A percentile compares a stretch with the other conserved stretches of the same genome.
Conservation (phyloP, 64 coral and sea anemone species). For the Catalaphyllia jardinei region DNA sequence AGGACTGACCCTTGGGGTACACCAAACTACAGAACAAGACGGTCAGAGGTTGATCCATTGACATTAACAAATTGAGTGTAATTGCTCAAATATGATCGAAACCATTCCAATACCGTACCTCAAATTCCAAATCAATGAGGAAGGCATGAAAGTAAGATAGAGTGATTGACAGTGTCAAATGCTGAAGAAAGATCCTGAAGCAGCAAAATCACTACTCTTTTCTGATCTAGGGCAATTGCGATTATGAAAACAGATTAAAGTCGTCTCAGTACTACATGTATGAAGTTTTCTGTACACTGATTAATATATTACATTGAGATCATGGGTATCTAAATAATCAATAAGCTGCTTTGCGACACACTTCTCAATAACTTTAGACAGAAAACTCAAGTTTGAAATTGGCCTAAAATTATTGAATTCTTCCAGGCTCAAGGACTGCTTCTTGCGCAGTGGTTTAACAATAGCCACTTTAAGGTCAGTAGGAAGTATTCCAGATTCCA, state of each 20-base stretch:
- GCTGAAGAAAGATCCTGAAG: too few relatives aligned
- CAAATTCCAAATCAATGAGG: not conserved
- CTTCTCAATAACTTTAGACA: not conserved
- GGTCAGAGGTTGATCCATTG: not conserved
- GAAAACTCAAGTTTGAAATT: constrained; percentile 11
- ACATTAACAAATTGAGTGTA: not conserved
- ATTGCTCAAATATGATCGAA: not conserved
- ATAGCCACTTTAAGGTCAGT: constrained; percentile 18
- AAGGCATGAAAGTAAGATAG: too few relatives aligned
- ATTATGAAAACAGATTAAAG: too few relatives aligned
- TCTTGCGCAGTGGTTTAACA: constrained; percentile 10
- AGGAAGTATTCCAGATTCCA: not conserved
- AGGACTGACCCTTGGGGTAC: not conserved
- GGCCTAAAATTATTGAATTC: not conserved
- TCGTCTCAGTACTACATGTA: too few relatives aligned
- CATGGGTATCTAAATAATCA: not conserved
- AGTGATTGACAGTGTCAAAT: too few relatives aligned
- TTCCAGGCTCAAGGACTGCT: not conserved
- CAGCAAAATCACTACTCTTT: too few relatives aligned
- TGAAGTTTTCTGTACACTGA: constrained; percentile 15
- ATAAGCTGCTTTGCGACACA: constrained; percentile 10
- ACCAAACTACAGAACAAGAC: not conserved
- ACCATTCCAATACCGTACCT: not conserved
- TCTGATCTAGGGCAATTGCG: too few relatives aligned
- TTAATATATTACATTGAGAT: constrained; percentile 8